phyloP scores from a whole-genome alignment of 2,888 invertebrate species.

The Xanthia icteritia region DNA sequence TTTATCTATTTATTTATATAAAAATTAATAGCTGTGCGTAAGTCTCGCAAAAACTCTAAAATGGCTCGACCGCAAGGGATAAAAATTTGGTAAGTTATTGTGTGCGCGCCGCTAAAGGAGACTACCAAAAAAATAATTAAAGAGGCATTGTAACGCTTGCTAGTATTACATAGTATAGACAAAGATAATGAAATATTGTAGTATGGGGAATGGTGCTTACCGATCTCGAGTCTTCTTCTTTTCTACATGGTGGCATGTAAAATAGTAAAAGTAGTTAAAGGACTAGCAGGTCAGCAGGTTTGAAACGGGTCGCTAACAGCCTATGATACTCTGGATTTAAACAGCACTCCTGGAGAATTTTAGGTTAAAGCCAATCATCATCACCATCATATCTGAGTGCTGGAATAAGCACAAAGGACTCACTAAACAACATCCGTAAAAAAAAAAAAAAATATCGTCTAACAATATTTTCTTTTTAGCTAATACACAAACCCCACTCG shows the following conservation, averaged over 20 bases:
- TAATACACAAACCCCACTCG: conserved; percentile 5
- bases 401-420: neutral
- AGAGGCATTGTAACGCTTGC: too few species aligned
- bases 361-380: neutral
- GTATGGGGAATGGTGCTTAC: too few species aligned
- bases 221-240: neutral
- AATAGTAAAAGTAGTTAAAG: neutral
- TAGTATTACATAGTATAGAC: too few species aligned
- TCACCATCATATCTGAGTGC: too few species aligned
- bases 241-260: neutral
- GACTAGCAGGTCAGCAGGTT: neutral
- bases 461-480: neutral
- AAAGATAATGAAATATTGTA: neutral
- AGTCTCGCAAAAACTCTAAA: too few species aligned
- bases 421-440: neutral
- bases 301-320: neutral
- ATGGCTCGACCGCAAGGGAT: too few species aligned
- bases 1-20: too few species aligned
- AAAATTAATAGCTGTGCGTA: too few species aligned
- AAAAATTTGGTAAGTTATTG: too few species aligned
- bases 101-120: too few species aligned
- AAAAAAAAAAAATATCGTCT: neutral
- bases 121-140: too few species aligned
- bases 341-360: neutral
- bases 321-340: neutral